Conservation (phyloP, 2,888 invertebrate species). For the Phortica okadai region DNA sequence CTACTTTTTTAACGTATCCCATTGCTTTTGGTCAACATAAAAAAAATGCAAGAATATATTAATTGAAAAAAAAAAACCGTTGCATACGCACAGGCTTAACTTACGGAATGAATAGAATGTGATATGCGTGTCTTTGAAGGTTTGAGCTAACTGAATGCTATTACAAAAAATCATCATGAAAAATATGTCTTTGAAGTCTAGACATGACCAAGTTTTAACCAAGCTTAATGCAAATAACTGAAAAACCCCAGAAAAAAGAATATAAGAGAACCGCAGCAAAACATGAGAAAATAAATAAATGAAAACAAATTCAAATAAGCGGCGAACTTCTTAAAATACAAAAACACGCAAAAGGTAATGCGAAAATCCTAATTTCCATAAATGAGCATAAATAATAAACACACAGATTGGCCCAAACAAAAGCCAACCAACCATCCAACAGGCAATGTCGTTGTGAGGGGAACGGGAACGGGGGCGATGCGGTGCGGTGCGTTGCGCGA, state of each 20-base stretch:
- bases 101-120: too few relatives aligned
- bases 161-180: not conserved
- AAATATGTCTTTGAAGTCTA: conserved; percentile 31
- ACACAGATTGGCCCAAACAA: conserved; percentile 51
- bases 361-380: conserved; percentile 35
- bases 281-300: not conserved
- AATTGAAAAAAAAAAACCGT: too few relatives aligned
- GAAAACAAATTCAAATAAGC: conserved; percentile 8
- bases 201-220: conserved; percentile 26
- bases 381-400: conserved; percentile 45
- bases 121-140: not conserved
- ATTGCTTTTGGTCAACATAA: too few relatives aligned
- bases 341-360: conserved; percentile 26
- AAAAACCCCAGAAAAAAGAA: not conserved
- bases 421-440: conserved; percentile 29
- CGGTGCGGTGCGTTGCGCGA: conserved; percentile 7
- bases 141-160: not conserved
- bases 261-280: not conserved
- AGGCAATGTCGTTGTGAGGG: conserved; percentile 34
- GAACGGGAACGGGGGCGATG: conserved; percentile 54
- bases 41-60: too few relatives aligned
- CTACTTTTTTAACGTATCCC: too few relatives aligned
- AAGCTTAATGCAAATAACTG: conserved; percentile 3
- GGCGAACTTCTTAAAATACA: conserved; percentile 7
- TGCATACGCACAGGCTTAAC: too few relatives aligned